These are phyloP conservation scores for Malurus alboscapulatus DNA, from an alignment of 2,113 vertebrate genomes.

Conservation along the genomic window DNA sequence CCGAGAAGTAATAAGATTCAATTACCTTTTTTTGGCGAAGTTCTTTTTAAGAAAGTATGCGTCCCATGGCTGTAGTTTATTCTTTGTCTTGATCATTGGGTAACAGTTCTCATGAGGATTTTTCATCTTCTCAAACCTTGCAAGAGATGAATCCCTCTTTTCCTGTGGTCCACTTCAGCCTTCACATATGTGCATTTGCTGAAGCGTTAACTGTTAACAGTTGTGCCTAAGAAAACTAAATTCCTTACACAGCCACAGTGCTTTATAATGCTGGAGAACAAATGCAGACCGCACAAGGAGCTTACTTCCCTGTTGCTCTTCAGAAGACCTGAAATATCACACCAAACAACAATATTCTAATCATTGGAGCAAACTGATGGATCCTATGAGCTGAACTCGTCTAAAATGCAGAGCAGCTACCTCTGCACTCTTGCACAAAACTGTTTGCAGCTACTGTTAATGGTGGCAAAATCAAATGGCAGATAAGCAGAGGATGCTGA, in stretches of 20 bases:
- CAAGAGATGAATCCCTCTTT: slow-evolving; percentile 42
- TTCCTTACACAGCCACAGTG: not conserved
- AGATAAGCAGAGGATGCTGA: not conserved
- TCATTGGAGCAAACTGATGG: not conserved
- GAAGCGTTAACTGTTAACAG: slow-evolving; percentile 29
- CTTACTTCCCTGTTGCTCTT: not conserved
- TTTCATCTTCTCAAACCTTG: slow-evolving; percentile 23
- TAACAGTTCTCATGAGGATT: slow-evolving; percentile 27
- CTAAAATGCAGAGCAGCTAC: not conserved
- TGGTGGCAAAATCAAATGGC: not conserved
- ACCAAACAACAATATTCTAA: not conserved
- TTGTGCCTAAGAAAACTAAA: slow-evolving; percentile 35
- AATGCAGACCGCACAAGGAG: not conserved
- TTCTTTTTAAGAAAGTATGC: slow-evolving; percentile 13
- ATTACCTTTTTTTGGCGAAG: slow-evolving; percentile 38
- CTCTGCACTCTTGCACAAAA: not conserved
- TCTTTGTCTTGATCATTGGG: slow-evolving; percentile 28
- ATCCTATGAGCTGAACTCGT: not conserved
- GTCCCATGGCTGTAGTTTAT: slow-evolving; percentile 3
- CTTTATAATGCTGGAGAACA: not conserved
- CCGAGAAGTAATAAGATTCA: slow-evolving; percentile 42
- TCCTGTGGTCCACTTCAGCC: slow-evolving; percentile 30
- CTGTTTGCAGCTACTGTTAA: not conserved
- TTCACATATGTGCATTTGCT: slow-evolving; percentile 31
- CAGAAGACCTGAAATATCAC: not conserved